Percentiles rank a stretch among this genome's conserved stretches.
Evolutionary conservation across 2,113 vertebrate species (phyloP).

Genomic region (Mobula hypostoma): DNA sequence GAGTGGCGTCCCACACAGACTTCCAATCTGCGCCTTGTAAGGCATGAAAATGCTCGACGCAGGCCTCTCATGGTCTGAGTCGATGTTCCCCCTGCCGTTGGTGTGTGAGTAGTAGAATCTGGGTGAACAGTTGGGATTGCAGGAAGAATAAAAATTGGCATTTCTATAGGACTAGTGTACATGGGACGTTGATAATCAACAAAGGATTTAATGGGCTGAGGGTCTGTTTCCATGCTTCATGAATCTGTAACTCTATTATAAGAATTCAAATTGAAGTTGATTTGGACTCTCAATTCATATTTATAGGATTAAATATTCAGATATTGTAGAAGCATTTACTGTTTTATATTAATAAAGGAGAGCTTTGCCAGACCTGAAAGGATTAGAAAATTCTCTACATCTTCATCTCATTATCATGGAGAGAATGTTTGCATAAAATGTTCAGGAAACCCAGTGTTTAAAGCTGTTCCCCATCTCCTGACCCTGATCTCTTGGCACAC

Average conservation of each 20-base stretch:
- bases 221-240: no score
- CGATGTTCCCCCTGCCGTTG: no score
- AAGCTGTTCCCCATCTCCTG: not conserved
- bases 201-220: no score
- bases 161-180: no score
- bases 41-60: no score
- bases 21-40: no score
- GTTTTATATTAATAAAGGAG: not conserved
- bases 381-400: not conserved
- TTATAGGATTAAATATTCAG: not conserved
- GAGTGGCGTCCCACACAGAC: no score
- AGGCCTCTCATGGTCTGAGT: no score
- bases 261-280: not conserved
- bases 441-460: not conserved
- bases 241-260: not conserved
- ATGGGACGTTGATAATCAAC: no score
- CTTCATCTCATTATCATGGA: not conserved
- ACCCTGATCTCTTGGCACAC: not conserved
- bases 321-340: not conserved
- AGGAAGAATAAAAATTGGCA: no score
- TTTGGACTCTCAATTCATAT: conserved; percentile 1
- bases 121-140: no score
- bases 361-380: not conserved
- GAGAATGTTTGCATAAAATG: not conserved
- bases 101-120: not conserved